Percentiles rank a stretch among this genome's conserved stretches.
These are phyloP conservation scores for Saccostrea echinata DNA, from an alignment of 1,140 invertebrate species.

Conservation along the genomic window DNA sequence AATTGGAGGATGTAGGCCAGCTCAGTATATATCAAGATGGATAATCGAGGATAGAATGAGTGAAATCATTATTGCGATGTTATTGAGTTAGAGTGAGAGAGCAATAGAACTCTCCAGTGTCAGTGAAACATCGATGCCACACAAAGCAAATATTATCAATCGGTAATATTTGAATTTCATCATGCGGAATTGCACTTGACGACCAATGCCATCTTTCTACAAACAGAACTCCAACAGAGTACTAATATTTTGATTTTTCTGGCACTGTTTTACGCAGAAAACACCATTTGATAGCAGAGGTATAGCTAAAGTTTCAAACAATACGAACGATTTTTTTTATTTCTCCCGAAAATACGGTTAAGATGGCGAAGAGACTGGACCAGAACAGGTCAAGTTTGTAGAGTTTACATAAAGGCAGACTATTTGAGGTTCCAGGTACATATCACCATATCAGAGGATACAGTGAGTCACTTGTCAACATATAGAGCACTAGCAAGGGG, in stretches of 20 bases:
- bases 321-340: too few species aligned
- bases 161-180: constrained; percentile 8
- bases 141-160: constrained; percentile 3
- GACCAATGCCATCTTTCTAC: neutral
- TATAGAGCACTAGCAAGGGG: too few species aligned
- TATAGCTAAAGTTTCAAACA: neutral
- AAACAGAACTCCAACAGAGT: neutral
- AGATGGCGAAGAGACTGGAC: too few species aligned
- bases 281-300: neutral
- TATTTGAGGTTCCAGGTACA: too few species aligned
- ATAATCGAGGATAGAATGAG: too few species aligned
- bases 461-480: too few species aligned
- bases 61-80: neutral
- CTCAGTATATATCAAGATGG: too few species aligned
- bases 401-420: too few species aligned
- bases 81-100: neutral
- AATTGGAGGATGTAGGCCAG: too few species aligned
- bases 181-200: constrained; percentile 18
- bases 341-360: too few species aligned
- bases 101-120: neutral
- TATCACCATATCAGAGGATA: too few species aligned
- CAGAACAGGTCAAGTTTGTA: too few species aligned
- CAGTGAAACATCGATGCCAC: neutral
- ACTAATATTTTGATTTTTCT: neutral
- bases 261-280: neutral